A percentile compares a stretch with the other conserved stretches of the same genome.
Conservation (phyloP, 1,140 invertebrate genomes). For the Brachionus manjavacas region DNA sequence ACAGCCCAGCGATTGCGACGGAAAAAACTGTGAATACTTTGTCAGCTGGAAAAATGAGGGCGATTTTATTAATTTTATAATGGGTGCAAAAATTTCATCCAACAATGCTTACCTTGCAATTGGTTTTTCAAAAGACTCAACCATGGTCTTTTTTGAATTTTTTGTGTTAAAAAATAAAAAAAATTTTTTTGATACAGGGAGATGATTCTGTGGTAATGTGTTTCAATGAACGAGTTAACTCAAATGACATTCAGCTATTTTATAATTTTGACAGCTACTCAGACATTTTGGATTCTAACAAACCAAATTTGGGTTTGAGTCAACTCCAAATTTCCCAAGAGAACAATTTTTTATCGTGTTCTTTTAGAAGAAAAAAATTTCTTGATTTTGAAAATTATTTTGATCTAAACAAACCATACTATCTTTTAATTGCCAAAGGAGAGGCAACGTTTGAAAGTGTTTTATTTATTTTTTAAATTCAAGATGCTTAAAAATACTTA, state of each 20-base stretch:
- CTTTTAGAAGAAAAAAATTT: background rate
- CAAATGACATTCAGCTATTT: background rate
- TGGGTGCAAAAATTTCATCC: background rate
- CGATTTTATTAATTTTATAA: background rate
- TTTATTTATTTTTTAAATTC: background rate
- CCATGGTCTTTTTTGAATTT: background rate
- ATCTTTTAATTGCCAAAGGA: background rate
- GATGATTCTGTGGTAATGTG: background rate
- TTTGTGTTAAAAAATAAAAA: background rate
- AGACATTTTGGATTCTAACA: background rate
- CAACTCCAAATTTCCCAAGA: background rate
- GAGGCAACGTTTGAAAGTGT: background rate
- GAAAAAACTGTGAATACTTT: background rate
- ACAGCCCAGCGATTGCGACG: background rate
- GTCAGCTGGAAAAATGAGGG: background rate
- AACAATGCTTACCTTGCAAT: background rate
- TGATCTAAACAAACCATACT: background rate
- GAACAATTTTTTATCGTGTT: conserved; percentile 2
- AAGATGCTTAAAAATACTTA: background rate
- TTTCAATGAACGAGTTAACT: background rate
- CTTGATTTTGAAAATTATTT: background rate
- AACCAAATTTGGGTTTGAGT: background rate
- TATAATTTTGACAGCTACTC: background rate
- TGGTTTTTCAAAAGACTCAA: background rate
- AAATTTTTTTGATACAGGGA: background rate